Evolutionary conservation across 2,888 invertebrate genomes (phyloP).

Genomic region (Apocheima hispidaria): DNA sequence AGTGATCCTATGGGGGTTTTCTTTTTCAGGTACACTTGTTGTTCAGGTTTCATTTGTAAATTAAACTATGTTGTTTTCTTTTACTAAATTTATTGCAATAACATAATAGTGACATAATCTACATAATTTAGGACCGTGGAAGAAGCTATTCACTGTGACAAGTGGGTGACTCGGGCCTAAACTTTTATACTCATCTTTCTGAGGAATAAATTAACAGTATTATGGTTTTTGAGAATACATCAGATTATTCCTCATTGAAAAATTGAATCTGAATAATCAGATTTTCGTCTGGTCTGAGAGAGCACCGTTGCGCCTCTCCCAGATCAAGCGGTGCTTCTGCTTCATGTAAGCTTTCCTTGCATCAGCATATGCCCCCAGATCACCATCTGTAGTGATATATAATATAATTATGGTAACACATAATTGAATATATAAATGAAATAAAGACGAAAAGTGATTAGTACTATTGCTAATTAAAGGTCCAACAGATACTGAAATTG

Average conservation of each 20-base stretch:
- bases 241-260: background rate
- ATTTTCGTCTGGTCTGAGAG: slow-evolving; percentile 68
- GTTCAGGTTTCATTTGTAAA: background rate
- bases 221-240: background rate
- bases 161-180: background rate
- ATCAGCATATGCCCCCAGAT: slow-evolving; percentile 91
- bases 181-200: background rate
- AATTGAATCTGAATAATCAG: background rate
- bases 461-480: too few species aligned
- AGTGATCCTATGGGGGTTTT: too few species aligned
- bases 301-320: slow-evolving; percentile 97
- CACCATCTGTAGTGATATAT: slow-evolving; percentile 90
- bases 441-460: background rate
- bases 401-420: background rate
- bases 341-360: slow-evolving; percentile 96
- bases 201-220: background rate
- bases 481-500: too few species aligned
- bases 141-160: slow-evolving; percentile 15
- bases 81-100: slow-evolving; percentile 58
- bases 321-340: slow-evolving; percentile 98
- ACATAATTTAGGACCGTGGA: slow-evolving; percentile 49
- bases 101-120: slow-evolving; percentile 60
- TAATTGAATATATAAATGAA: background rate
- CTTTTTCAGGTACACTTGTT: too few species aligned
- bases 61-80: slow-evolving; percentile 37